A percentile compares a stretch with the other conserved stretches of the same genome.
phyloP scores from a whole-genome alignment of 2,888 invertebrate species.

The Labia minor region DNA sequence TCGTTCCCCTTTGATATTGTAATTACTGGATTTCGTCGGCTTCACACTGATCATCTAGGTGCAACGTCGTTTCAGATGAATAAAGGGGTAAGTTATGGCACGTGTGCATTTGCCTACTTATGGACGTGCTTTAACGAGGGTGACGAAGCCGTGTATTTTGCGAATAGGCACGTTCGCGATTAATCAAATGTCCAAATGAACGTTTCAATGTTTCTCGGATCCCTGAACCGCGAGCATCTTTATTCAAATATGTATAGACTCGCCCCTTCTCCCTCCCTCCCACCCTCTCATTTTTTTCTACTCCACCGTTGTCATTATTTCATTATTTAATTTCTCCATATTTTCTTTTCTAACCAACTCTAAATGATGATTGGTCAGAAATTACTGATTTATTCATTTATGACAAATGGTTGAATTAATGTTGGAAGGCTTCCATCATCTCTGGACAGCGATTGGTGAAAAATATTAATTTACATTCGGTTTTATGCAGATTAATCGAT shows the following conservation, averaged over 20 bases:
- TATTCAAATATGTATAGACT: too few species aligned
- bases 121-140: neutral
- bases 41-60: neutral
- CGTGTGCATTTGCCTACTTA: conserved; percentile 8
- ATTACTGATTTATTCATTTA: neutral
- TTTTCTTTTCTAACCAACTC: neutral
- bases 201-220: neutral
- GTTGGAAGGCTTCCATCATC: neutral
- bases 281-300: neutral
- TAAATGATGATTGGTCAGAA: neutral
- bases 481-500: neutral
- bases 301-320: neutral
- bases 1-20: neutral
- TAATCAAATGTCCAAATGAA: neutral
- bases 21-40: neutral
- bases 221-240: too few species aligned
- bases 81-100: neutral
- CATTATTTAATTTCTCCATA: neutral
- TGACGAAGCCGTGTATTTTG: neutral
- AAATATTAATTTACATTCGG: neutral
- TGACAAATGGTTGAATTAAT: neutral
- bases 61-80: neutral
- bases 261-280: too few species aligned
- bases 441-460: neutral
- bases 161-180: neutral